Evolutionary conservation across 2,797 vertebrate species (phyloP), one percentile per base, ranked within the genome.

Genomic region (Kryptopterus vitreolus): DNA sequence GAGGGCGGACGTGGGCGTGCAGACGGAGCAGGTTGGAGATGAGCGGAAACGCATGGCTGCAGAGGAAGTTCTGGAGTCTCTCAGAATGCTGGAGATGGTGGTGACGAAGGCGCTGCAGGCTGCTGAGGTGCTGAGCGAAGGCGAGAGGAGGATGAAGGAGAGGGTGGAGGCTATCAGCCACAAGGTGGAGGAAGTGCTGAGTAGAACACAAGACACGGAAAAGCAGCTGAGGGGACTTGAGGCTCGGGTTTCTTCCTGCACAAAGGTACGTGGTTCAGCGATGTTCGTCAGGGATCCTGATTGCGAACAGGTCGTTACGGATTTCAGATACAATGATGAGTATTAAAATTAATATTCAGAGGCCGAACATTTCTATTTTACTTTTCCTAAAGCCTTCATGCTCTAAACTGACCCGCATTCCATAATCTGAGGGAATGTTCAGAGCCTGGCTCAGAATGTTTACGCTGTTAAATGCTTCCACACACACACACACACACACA

Each of bases 131-230:
- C 58, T 91, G 85, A 87, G 89, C 24, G 80, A 86, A 84, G 83
- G 86, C 4, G 90, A 93, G 77, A 79, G 88, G 71, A 88, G 79
- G 79, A 82, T 87, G 71, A 88, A 81, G 76, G 86, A 80, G 81
- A 87, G 68, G 86, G 85, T 91, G 87, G 85, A 87, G 84, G 86
- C 86, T 85, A 88, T 90, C 77, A 85, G 88, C 12, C 81, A 83
- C 77, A 91, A 53, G 83, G 87, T 93, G 87, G 88, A 91, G 82
- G 87, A 88, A 78, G 89, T 88, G 73, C 68, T 92, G 77, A 87
- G 35, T 15, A 88, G 84, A 81, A 80, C 88, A 0, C 79, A 77
- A n/a, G 12, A 85, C 73, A 85, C 89, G 0, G 87, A 90, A 6
- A 26, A 83, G 33, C 87, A 90, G 76, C 87, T 91, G 50, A 84